Evolutionary conservation across 1,140 invertebrate genomes (phyloP), one percentile per base, ranked within the genome.

Genomic region (Dendrolimus kikuchii): DNA sequence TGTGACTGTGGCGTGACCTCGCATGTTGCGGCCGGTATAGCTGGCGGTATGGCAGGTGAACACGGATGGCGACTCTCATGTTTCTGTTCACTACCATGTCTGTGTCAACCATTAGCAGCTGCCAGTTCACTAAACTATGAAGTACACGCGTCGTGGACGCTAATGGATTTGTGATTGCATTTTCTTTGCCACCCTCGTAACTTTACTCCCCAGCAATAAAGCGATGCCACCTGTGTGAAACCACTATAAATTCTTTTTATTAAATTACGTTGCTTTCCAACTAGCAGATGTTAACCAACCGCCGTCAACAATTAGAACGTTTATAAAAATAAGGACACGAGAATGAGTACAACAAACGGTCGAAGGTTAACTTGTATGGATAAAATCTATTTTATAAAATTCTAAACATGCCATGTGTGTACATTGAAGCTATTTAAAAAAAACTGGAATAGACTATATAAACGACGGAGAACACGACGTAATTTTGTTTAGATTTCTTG

Each of bases 111-210:
- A 52, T 43, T 55, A 54, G 71, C 78, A 80, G 75, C 80, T 84
- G 81, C 63, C 66, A 51, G 63, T 68, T 71, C 69, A 79, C 47
- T 70, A 73, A 73, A 70, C 74, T 65, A 61, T 65, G 57, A 64
- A 66, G 49, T 62, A 65, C 62, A 61, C 57, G 60, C 62, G 55
- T 65, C 58, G 48, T 49, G 53, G 40, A 55, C 62, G 41, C 44
- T 70, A 72, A 74, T 74, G 53, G 53, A 51, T 60, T 65, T 59
- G 54, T 68, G 64, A 74, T 71, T 67, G 56, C 42, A 59, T 59
- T 59, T 54, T 51, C 51, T 39, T 42, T 42, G 38, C 43, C 44
- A 47, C 55, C 49, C 53, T 39, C 42, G 37, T 41, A 36, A 37
- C 8, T 10, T 51, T 51, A 37, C 37, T 44, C 40, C 6, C 50